phyloP scores from a whole-genome alignment of 1,140 invertebrate species.

The Solenopsis fugax region DNA sequence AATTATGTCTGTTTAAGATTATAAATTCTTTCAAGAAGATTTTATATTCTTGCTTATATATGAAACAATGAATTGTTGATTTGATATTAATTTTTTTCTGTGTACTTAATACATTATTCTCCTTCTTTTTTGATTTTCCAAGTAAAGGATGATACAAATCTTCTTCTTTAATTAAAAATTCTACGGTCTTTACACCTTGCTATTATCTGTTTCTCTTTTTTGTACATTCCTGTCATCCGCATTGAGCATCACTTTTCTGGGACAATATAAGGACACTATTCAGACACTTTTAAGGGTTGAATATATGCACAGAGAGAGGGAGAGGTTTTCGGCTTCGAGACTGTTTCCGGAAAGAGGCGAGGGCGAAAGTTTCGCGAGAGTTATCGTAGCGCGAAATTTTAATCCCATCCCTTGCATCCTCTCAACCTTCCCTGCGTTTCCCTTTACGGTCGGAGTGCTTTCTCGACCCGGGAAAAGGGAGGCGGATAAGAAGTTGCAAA shows the following conservation, averaged over 20 bases:
- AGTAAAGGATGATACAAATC: not conserved
- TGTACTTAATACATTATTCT: not conserved
- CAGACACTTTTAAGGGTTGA: constrained; percentile 28
- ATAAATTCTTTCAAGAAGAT: too few species aligned
- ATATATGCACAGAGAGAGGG: not conserved
- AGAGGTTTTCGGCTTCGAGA: constrained; percentile 43
- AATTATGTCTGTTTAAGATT: too few species aligned
- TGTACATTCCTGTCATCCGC: not conserved
- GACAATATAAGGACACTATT: not conserved
- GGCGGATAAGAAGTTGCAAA: constrained; percentile 70
- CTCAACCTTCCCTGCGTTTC: constrained; percentile 11
- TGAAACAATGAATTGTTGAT: too few species aligned
- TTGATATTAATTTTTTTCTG: too few species aligned
- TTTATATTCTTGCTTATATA: too few species aligned
- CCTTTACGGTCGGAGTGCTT: constrained; percentile 20
- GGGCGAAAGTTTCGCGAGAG: constrained; percentile 66
- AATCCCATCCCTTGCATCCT: constrained; percentile 51
- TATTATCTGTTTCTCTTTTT: not conserved
- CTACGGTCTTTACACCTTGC: not conserved
- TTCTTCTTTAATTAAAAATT: not conserved
- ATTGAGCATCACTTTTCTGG: not conserved
- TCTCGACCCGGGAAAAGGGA: constrained; percentile 29
- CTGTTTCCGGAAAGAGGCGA: constrained; percentile 26
- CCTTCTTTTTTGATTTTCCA: not conserved
- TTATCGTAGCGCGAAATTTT: constrained; percentile 69